Base-by-base conservation (phyloP, 2,888 invertebrate genomes). In the Phanerotoma sp. region DNA sequence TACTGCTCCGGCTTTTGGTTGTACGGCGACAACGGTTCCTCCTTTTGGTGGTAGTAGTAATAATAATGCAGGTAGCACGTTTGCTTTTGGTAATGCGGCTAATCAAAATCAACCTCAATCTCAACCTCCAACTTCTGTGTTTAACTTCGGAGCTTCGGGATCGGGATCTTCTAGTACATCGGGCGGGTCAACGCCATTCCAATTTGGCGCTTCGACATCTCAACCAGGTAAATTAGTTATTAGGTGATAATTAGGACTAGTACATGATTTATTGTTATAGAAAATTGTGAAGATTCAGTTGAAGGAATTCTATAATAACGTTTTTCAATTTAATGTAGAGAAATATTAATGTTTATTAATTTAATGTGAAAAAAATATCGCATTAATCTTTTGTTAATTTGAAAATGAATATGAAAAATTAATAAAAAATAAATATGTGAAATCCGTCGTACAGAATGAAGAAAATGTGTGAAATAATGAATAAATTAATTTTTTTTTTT, bases 181-280 rank as follows among this genome's bases (percentile, higher is more conserved):
- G 0, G 33, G 54, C 6, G 44, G 33, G 1, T 37, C 66, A 0
- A 32, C 65, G 3, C 61, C 72, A 7, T 54, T 54, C 50, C 68
- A 75, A 51, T 73, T 74, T 62, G 67, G 66, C 25, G 55, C 62
- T 5, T n/a, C 64, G 4, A 38, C 69, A 21, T 44, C 69, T 15
- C 71, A 70, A 46, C 52, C 70, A 58, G 68, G 73, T 69, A 49
- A 49, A 35, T 48, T 44, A 9, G 11, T 50, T 49, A 10, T 44
- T 10, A n/a, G 4, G 3, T 18, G 4, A 25, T 10, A 42, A 40
- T 32, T 5, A 51, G 30, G n/a, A n/a, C n/a, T n/a, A n/a, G n/a
- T n/a, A n/a, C n/a, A n/a, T n/a, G n/a, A n/a, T n/a, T n/a, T n/a
- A n/a, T n/a, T n/a, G n/a, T n/a, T n/a, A n/a, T n/a, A n/a, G n/a